Conservation (phyloP, 1,140 invertebrate genomes). For the Drosophila biarmipes region DNA sequence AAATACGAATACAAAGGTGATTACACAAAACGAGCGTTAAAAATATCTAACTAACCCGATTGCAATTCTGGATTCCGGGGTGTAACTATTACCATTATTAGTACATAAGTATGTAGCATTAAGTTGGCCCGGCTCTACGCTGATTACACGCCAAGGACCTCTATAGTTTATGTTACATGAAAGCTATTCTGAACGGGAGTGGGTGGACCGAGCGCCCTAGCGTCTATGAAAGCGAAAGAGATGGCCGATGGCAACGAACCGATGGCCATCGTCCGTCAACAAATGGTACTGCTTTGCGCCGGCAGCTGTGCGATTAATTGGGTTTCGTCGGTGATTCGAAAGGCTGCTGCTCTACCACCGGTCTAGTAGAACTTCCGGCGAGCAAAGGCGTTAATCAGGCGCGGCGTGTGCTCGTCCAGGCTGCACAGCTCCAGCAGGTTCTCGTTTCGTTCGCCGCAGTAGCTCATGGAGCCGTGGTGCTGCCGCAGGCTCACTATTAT, state of each 20-base stretch:
- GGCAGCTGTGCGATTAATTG: constrained; percentile 11
- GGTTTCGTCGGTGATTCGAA: not conserved
- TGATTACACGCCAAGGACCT: constrained; percentile 13
- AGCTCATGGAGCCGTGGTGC: constrained; percentile 62
- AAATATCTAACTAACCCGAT: constrained; percentile 12
- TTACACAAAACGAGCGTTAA: constrained; percentile 35
- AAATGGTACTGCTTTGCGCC: constrained; percentile 11
- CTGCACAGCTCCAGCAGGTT: constrained; percentile 78
- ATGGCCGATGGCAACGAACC: constrained; percentile 43
- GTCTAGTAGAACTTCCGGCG: constrained; percentile 47
- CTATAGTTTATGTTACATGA: constrained; percentile 26
- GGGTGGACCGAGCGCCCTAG: constrained; percentile 2
- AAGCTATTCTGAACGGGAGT: constrained; percentile 22
- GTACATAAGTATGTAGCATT: constrained; percentile 10
- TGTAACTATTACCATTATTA: constrained; percentile 23
- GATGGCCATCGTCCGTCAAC: constrained; percentile 33
- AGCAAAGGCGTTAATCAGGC: constrained; percentile 71
- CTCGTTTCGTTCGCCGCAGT: constrained; percentile 52
- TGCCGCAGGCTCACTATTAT: constrained; percentile 67
- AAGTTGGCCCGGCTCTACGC: not conserved
- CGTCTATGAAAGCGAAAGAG: constrained; percentile 42
- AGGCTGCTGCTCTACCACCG: not conserved
- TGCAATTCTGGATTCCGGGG: not conserved
- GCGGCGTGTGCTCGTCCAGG: constrained; percentile 61
- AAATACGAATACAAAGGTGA: constrained; percentile 44